These are phyloP conservation scores for Ptychoptera contaminata DNA, from an alignment of 2,888 invertebrate species.

Conservation along the genomic window DNA sequence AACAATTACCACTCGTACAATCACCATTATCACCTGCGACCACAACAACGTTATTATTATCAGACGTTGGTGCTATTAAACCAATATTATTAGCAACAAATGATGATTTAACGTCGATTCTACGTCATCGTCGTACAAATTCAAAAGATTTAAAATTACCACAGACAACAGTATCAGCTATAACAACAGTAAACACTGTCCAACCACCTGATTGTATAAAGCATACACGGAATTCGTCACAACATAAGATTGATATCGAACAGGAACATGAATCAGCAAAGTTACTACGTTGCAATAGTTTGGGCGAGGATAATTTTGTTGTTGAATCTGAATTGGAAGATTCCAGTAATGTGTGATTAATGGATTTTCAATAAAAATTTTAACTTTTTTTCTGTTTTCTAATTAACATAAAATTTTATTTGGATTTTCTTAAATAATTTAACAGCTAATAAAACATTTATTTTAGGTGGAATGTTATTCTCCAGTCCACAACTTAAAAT, in stretches of 20 bases:
- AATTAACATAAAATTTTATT: no score
- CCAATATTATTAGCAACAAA: no score
- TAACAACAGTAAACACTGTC: neutral
- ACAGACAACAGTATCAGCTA: conserved; percentile 7
- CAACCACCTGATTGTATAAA: conserved; percentile 7
- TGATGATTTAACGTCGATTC: conserved; percentile 13
- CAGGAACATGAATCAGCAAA: conserved; percentile 19
- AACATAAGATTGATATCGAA: conserved; percentile 29
- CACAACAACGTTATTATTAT: neutral
- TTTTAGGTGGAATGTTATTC: no score
- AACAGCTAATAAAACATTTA: no score
- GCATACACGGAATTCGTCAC: conserved; percentile 22
- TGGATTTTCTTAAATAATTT: no score
- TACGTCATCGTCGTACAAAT: conserved; percentile 43
- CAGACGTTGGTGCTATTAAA: conserved; percentile 5
- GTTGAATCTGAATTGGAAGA: no score
- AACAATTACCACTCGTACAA: conserved; percentile 9
- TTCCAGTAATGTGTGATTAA: no score
- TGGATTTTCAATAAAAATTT: no score
- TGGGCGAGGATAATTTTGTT: neutral
- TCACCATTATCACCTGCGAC: conserved; percentile 15
- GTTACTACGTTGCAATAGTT: conserved; percentile 7
- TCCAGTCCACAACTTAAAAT: no score
- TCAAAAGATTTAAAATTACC: conserved; percentile 35
- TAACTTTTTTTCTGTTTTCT: no score